Percentiles rank a stretch among this genome's conserved stretches.
These are phyloP conservation scores for Drosophila lacertosa DNA, from an alignment of 1,140 invertebrate species.

Conservation along the genomic window DNA sequence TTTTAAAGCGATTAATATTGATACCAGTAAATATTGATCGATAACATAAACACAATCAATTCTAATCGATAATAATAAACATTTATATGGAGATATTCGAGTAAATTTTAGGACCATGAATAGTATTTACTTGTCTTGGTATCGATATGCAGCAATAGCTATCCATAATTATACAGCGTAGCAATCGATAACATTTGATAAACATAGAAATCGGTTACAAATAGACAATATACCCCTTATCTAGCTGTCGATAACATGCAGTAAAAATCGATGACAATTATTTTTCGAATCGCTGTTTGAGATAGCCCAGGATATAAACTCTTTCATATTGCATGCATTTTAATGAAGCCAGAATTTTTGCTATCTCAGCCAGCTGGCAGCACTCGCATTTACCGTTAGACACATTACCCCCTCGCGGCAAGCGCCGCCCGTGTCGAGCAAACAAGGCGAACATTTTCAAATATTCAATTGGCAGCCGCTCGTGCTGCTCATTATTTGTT, in stretches of 20 bases:
- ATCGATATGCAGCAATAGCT: too few species aligned
- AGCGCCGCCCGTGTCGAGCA: neutral
- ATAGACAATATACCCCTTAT: too few species aligned
- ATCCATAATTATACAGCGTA: too few species aligned
- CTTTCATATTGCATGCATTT: too few species aligned
- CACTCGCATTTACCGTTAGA: neutral
- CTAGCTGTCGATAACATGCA: neutral
- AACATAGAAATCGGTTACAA: too few species aligned
- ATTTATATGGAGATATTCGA: too few species aligned
- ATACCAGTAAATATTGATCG: too few species aligned
- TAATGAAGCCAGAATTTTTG: neutral
- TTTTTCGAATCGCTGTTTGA: neutral
- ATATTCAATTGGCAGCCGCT: constrained; percentile 65
- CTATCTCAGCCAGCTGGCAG: neutral
- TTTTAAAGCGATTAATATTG: too few species aligned
- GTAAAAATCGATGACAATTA: constrained; percentile 12
- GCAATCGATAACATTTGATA: neutral
- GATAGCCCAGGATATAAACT: too few species aligned
- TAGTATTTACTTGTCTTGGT: too few species aligned
- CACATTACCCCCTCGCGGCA: neutral
- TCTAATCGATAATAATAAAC: too few species aligned
- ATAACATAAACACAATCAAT: neutral
- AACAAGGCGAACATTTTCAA: constrained; percentile 46
- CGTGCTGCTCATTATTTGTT: constrained; percentile 77
- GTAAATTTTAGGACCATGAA: too few species aligned